A percentile compares a stretch with the other conserved stretches of the same genome.
phyloP scores from a whole-genome alignment of 2,888 invertebrate genomes.

The Diogma glabrata region DNA sequence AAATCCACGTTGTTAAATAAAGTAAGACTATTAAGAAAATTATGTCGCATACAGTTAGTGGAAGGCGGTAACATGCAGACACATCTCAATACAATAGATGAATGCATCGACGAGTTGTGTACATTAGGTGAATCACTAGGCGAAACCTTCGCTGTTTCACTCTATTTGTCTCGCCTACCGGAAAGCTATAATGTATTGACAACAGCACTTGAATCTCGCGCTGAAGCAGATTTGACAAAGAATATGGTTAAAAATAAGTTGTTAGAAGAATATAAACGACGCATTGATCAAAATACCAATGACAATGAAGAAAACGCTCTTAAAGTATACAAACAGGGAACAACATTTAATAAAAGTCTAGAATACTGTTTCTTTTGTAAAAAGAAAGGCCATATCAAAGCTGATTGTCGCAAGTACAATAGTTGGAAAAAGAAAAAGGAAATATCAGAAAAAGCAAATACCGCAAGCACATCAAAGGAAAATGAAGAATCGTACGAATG shows the following conservation, averaged over 20 bases:
- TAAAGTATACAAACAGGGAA: not conserved
- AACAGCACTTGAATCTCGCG: conserved; percentile 8
- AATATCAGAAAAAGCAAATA: too few species aligned
- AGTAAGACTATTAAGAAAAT: not conserved
- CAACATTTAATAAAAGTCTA: not conserved
- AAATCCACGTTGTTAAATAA: not conserved
- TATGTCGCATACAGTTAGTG: not conserved
- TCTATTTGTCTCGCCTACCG: not conserved
- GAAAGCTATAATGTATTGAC: not conserved
- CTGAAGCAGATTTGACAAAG: too few species aligned
- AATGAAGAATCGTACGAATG: too few species aligned
- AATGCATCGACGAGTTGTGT: too few species aligned
- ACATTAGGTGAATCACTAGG: too few species aligned
- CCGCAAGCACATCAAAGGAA: too few species aligned
- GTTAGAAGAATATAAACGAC: conserved; percentile 13
- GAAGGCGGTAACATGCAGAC: not conserved
- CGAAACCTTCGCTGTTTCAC: not conserved
- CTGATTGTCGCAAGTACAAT: too few species aligned
- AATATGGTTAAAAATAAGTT: conserved; percentile 15
- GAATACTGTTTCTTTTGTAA: not conserved
- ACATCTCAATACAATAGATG: too few species aligned
- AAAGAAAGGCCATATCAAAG: too few species aligned
- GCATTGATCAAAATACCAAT: conserved; percentile 9
- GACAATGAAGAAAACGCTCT: not conserved
- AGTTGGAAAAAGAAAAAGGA: too few species aligned